Conservation (phyloP, 2,888 invertebrate genomes). For the Piscicola geometra region DNA sequence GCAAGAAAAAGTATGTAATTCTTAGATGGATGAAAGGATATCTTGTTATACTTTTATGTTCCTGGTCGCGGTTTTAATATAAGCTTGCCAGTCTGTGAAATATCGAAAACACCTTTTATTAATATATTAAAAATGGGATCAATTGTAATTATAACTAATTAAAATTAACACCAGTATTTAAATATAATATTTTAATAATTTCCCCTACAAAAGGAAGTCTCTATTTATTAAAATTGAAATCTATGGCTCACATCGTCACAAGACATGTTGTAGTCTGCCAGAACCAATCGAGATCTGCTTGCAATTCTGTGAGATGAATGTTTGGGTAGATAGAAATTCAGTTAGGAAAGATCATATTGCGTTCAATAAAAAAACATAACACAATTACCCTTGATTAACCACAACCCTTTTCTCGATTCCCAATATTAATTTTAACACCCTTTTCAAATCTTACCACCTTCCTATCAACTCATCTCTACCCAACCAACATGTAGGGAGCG, state of each 20-base stretch:
- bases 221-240: slow-evolving; percentile 2
- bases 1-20: no score
- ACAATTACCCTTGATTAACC: no score
- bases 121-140: no score
- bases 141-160: no score
- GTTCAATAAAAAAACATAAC: no score
- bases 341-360: no score
- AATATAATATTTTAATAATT: slow-evolving; percentile 7
- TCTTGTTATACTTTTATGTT: slow-evolving; percentile 31
- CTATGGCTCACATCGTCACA: slow-evolving; percentile 72
- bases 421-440: no score
- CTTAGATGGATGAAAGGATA: neutral
- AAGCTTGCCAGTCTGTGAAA: slow-evolving; percentile 72
- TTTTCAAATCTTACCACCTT: no score
- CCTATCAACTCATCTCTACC: no score
- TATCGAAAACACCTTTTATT: neutral
- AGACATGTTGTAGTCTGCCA: slow-evolving; percentile 94
- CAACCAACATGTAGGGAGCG: slow-evolving; percentile 75
- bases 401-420: no score
- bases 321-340: neutral
- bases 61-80: slow-evolving; percentile 82
- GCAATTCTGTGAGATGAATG: slow-evolving; percentile 63
- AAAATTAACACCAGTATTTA: no score
- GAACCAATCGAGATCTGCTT: slow-evolving; percentile 78
- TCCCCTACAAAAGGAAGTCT: neutral